These are phyloP conservation scores for Panopea generosa DNA, from an alignment of 2,888 invertebrate genomes.

Conservation along the genomic window DNA sequence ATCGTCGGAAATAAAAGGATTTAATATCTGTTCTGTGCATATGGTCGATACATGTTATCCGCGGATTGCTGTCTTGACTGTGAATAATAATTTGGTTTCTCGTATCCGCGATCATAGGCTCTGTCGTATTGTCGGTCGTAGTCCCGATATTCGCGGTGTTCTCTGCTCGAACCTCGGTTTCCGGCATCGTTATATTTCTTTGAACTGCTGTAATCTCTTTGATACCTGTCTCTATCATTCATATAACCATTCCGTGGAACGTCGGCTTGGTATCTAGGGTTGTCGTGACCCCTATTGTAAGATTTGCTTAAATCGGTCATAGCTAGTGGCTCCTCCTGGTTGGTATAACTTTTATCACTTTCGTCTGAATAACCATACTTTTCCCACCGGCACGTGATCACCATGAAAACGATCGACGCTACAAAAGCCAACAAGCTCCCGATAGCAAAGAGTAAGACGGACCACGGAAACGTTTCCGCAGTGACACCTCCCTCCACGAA, in stretches of 20 bases:
- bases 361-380: conserved; percentile 40
- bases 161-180: conserved; percentile 4
- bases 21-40: conserved; percentile 16
- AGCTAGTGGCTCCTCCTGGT: conserved; percentile 17
- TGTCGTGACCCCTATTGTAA: conserved; percentile 29
- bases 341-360: conserved; percentile 28
- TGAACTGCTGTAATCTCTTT: conserved; percentile 6
- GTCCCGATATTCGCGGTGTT: conserved; percentile 6
- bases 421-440: conserved; percentile 39
- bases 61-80: neutral
- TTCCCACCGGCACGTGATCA: conserved; percentile 44
- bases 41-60: conserved; percentile 56
- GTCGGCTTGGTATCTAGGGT: conserved; percentile 16
- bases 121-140: conserved; percentile 28
- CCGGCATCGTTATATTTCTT: conserved; percentile 29
- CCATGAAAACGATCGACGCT: conserved; percentile 36
- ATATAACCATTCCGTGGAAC: neutral
- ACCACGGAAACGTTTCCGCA: conserved; percentile 58
- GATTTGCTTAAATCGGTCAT: conserved; percentile 42
- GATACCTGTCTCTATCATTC: conserved; percentile 24
- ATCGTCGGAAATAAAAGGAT: neutral
- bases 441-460: conserved; percentile 48
- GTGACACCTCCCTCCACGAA: conserved; percentile 19
- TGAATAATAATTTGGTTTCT: conserved; percentile 6
- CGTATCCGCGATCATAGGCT: conserved; percentile 4